Evolutionary conservation across 2,797 vertebrate species (phyloP).

Genomic region (Lutjanus campechanus): DNA sequence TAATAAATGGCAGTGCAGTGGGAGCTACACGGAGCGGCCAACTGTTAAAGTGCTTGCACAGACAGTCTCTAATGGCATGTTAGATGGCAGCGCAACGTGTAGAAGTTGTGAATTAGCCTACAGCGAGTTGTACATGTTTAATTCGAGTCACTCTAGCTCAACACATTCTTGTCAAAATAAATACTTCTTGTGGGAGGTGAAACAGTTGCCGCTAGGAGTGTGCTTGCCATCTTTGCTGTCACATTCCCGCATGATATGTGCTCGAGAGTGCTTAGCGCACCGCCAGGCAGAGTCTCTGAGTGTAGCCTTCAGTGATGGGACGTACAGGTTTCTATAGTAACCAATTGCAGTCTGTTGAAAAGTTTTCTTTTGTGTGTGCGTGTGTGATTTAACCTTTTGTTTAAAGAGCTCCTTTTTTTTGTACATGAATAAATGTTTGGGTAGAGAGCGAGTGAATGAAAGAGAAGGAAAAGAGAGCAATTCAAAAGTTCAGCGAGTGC

Average conservation of each 20-base stretch:
- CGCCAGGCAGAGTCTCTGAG: constrained; percentile 5
- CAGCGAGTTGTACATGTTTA: constrained; percentile 45
- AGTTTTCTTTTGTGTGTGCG: not conserved
- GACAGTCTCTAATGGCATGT: constrained; percentile 40
- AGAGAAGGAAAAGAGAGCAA: constrained; percentile 26
- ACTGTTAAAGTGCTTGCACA: constrained; percentile 32
- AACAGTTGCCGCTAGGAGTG: constrained; percentile 31
- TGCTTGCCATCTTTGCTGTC: constrained; percentile 41
- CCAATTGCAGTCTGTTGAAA: constrained; percentile 24
- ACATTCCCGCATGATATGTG: constrained; percentile 25
- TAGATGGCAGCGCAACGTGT: constrained; percentile 30
- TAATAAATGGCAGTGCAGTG: constrained; percentile 25
- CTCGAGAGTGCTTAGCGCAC: constrained; percentile 8
- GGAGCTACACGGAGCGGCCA: constrained; percentile 26
- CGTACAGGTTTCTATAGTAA: constrained; percentile 46
- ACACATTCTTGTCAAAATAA: constrained; percentile 56
- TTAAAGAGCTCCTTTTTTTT: not conserved
- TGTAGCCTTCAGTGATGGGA: constrained; percentile 18
- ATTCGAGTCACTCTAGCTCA: constrained; percentile 37
- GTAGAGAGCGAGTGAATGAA: not conserved
- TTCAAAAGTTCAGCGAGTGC: constrained; percentile 39
- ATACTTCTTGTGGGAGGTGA: constrained; percentile 56
- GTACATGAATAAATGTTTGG: constrained; percentile 27
- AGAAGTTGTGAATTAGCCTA: constrained; percentile 44
- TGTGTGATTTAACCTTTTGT: constrained; percentile 42